A percentile compares a stretch with the other conserved stretches of the same genome.
phyloP scores from a whole-genome alignment of 2,113 vertebrate genomes.

The Charadrius vociferus region DNA sequence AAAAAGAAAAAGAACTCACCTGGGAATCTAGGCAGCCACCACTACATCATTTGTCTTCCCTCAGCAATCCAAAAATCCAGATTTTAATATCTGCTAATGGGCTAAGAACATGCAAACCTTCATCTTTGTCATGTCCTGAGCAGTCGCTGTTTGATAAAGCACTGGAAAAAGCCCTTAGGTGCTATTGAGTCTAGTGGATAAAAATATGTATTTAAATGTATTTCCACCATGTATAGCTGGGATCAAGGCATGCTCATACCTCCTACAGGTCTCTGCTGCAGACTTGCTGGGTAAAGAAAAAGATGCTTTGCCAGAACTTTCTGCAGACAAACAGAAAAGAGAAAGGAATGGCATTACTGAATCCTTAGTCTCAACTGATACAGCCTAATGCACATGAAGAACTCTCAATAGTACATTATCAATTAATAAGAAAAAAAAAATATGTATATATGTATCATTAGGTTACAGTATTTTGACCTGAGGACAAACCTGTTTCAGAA shows the following conservation, averaged over 20 bases:
- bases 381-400: background rate
- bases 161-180: background rate
- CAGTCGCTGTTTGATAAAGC: background rate
- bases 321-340: background rate
- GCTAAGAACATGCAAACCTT: background rate
- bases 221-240: background rate
- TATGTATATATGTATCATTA: accelerated
- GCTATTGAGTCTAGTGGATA: background rate
- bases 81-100: background rate
- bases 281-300: background rate
- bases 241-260: background rate
- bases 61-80: background rate
- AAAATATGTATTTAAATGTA: background rate
- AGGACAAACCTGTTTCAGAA: background rate
- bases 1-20: background rate
- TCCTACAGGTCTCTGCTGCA: background rate
- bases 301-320: background rate
- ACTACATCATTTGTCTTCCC: background rate
- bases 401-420: background rate
- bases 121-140: background rate
- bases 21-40: background rate
- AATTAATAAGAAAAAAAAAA: background rate
- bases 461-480: background rate
- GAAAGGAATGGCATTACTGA: background rate
- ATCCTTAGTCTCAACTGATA: background rate